A percentile compares a stretch with the other conserved stretches of the same genome.
phyloP scores from a whole-genome alignment of 2,797 vertebrate species.

The Scyliorhinus canicula region DNA sequence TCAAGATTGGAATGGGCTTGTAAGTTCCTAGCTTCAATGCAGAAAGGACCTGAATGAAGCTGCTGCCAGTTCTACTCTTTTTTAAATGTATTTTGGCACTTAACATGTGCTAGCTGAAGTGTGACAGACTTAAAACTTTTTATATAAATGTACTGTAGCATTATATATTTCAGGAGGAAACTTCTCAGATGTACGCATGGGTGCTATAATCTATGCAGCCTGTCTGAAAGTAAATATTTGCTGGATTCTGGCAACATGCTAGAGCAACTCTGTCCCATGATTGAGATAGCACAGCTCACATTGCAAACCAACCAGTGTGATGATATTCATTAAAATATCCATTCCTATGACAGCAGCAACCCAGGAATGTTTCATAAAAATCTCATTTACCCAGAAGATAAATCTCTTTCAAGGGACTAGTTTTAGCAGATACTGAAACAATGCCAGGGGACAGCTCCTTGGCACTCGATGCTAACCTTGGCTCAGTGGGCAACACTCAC shows the following conservation, averaged over 20 bases:
- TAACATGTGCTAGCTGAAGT: not conserved
- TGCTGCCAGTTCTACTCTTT: not conserved
- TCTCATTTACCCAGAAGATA: not conserved
- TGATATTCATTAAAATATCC: not conserved
- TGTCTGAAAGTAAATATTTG: constrained; percentile 3
- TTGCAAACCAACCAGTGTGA: not conserved
- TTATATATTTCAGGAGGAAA: not conserved
- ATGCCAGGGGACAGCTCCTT: constrained; percentile 2
- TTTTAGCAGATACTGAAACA: not conserved
- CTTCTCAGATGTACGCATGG: constrained; percentile 5
- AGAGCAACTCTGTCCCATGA: not conserved
- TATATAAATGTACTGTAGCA: not conserved
- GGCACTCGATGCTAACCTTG: not conserved
- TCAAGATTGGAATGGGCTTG: not conserved
- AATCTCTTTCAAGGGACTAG: not conserved
- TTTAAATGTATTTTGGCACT: not conserved
- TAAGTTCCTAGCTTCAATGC: not conserved
- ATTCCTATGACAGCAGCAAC: not conserved
- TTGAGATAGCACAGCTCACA: not conserved
- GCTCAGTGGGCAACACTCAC: not conserved
- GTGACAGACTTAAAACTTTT: not conserved
- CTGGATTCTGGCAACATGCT: not conserved
- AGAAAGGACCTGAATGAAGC: not conserved
- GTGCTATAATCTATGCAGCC: not conserved
- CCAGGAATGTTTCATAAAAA: not conserved